A percentile compares a stretch with the other conserved stretches of the same genome.
Evolutionary conservation across 2,113 vertebrate genomes (phyloP).

Genomic region (Isurus oxyrinchus): DNA sequence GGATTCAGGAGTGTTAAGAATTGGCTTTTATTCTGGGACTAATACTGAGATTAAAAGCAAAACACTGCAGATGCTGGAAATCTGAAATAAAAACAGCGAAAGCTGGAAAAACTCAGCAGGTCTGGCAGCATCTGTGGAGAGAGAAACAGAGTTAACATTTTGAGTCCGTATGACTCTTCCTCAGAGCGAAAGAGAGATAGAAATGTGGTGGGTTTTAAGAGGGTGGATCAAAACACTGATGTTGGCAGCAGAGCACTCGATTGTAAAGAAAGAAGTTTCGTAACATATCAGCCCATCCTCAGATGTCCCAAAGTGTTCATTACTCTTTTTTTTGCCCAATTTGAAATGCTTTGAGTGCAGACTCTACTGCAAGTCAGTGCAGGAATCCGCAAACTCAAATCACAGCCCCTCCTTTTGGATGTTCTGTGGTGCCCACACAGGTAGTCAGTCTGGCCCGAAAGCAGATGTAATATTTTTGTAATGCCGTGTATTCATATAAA

Average conservation of each 20-base stretch:
- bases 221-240: no score
- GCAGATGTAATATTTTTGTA: neutral
- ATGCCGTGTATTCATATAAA: neutral
- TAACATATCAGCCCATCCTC: no score
- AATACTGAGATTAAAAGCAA: neutral
- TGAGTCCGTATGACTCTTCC: no score
- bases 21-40: neutral
- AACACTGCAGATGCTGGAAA: no score
- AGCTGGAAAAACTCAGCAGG: no score
- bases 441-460: neutral
- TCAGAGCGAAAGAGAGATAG: no score
- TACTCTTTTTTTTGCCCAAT: no score
- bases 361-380: neutral
- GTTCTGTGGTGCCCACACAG: neutral
- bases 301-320: neutral
- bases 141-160: no score
- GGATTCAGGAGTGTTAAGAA: neutral
- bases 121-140: no score
- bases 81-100: no score
- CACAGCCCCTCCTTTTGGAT: neutral
- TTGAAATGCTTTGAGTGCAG: neutral
- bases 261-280: neutral
- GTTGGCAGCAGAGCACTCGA: neutral
- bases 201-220: neutral
- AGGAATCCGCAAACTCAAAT: neutral